Base-by-base conservation (phyloP, 2,797 vertebrate genomes). In the Chelon auratus region DNA sequence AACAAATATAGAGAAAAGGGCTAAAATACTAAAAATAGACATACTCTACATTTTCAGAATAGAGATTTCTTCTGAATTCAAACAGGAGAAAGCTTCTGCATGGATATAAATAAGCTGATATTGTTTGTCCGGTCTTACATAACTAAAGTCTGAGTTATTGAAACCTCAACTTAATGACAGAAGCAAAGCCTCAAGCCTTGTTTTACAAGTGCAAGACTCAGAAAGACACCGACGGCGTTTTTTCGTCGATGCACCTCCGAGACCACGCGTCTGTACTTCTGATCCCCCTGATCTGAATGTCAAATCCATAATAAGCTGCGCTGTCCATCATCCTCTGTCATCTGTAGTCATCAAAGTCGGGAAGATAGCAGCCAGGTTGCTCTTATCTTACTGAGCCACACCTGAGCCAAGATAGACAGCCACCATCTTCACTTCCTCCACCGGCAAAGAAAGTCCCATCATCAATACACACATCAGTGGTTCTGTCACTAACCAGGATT, bases 311-410 rank as follows among this genome's bases (percentile, higher is more conserved):
- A 81, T 72, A 60, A 50, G 69, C 15, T 78, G 58, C 18, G 18
- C 76, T 60, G 75, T 84, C 75, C 81, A 77, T 90, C 90, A 84
- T 66, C 58, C 39, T 24, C 70, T 73, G 84, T 85, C 85, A 81
- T 79, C 75, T 71, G 30, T 8, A 51, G 66, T 53, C 68, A 68
- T 82, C 68, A 77, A 20, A 75, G 80, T 65, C 72, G 50, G 72
- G 55, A 50, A 55, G 75, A 76, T 68, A 75, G 60, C 58, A 75
- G 71, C 30, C 70, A 77, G 87, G 79, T 79, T 61, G 55, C 50
- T 67, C 62, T 91, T 84, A 89, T 89, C 88, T 68, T 9, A 17
- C 86, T 13, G 45, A 71, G 9, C 62, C 80, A 76, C 75, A 77
- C 75, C 80, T 65, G 74, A 70, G 26, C 69, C 45, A 40, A 12